A percentile compares a stretch with the other conserved stretches of the same genome.
phyloP scores from a whole-genome alignment of 2,113 vertebrate species.

The Corythaeola cristata region DNA sequence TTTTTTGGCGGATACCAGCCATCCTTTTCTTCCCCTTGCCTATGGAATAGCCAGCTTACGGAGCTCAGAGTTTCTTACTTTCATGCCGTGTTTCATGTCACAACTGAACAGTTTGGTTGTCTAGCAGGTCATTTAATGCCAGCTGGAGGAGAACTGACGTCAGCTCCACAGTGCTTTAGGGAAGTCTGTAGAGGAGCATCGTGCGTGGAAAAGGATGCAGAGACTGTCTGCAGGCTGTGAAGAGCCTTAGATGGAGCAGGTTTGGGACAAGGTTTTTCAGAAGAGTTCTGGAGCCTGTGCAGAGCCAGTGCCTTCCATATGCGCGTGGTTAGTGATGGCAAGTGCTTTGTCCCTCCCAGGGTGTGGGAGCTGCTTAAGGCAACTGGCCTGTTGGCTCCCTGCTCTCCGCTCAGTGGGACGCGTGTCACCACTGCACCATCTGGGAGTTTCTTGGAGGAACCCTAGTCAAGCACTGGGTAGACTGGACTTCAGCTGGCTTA shows the following conservation, averaged over 20 bases:
- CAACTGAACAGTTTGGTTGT: neutral
- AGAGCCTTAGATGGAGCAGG: neutral
- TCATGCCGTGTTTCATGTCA: neutral
- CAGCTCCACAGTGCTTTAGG: rapidly evolving
- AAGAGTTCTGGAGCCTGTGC: neutral
- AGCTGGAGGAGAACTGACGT: neutral
- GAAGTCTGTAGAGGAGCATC: neutral
- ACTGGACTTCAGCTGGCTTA: neutral
- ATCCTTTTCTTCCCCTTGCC: neutral
- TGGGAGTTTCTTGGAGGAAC: neutral
- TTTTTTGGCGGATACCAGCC: neutral
- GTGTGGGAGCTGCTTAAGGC: neutral
- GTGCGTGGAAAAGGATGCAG: rapidly evolving
- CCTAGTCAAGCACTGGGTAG: too few relatives aligned
- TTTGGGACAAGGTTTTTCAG: neutral
- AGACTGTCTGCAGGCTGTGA: neutral
- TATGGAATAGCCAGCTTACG: neutral
- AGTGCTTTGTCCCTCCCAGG: neutral
- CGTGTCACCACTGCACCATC: neutral
- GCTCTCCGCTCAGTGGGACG: neutral
- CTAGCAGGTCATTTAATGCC: neutral
- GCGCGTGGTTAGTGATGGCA: rapidly evolving
- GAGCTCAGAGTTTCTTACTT: neutral
- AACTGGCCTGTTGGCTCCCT: neutral
- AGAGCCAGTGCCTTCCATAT: neutral